A percentile compares a stretch with the other conserved stretches of the same genome.
These are phyloP conservation scores for Xenotilapia flavipinnis DNA, from an alignment of 2,113 vertebrate species.

Conservation along the genomic window DNA sequence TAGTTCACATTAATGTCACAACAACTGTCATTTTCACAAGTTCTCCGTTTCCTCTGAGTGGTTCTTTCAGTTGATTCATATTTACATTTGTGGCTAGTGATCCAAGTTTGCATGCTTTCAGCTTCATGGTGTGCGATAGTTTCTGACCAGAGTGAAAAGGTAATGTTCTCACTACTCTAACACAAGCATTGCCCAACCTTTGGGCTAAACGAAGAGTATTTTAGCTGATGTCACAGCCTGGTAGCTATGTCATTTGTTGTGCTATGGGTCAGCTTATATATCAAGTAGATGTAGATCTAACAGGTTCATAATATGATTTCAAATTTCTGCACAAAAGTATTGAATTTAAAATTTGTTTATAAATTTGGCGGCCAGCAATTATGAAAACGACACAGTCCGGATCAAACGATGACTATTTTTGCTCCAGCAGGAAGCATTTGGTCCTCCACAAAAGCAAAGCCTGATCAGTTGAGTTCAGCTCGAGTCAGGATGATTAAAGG, in stretches of 20 bases:
- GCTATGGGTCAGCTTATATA: background rate
- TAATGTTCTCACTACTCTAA: background rate
- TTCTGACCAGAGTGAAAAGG: background rate
- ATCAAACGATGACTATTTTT: background rate
- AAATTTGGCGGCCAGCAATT: background rate
- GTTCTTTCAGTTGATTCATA: background rate
- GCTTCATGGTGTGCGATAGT: background rate
- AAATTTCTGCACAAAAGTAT: background rate
- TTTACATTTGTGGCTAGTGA: background rate
- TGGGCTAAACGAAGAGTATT: background rate
- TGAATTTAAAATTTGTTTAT: background rate
- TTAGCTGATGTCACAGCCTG: background rate
- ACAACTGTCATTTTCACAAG: background rate
- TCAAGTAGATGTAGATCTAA: background rate
- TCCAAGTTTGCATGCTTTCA: background rate
- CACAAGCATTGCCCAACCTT: background rate
- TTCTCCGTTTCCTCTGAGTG: background rate
- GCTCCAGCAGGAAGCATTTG: background rate
- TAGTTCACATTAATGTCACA: background rate
- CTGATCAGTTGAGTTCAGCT: background rate
- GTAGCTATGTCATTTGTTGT: background rate
- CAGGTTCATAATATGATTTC: background rate
- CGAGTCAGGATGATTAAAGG: background rate
- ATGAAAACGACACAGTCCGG: background rate
- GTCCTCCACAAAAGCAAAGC: background rate